Conservation (phyloP, 2,113 vertebrate genomes). For the Pteronura brasiliensis region DNA sequence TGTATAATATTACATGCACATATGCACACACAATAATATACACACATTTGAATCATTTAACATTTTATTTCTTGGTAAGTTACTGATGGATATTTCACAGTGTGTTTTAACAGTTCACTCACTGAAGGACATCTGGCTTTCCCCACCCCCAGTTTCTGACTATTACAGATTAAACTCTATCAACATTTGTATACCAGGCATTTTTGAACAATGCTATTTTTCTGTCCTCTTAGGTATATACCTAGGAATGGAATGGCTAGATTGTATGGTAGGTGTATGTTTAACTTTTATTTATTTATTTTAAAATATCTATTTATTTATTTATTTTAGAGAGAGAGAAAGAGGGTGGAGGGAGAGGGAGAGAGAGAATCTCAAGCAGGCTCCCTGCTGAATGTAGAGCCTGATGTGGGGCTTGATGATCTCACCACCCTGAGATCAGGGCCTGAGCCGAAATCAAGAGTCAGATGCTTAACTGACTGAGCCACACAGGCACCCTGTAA, state of each 20-base stretch:
- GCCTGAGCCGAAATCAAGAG: background rate
- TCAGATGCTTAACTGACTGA: background rate
- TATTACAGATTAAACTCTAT: background rate
- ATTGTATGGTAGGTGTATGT: background rate
- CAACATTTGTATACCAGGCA: background rate
- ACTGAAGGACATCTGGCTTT: background rate
- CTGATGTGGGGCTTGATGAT: background rate
- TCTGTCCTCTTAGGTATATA: background rate
- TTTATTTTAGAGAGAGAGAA: too few species aligned
- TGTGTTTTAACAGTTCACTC: background rate
- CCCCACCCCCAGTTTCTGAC: too few species aligned
- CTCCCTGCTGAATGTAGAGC: too few species aligned
- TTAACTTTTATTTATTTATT: background rate
- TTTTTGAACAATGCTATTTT: background rate
- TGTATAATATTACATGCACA: background rate
- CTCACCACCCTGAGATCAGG: background rate
- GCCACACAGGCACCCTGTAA: background rate
- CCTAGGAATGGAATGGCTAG: background rate
- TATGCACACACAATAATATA: background rate
- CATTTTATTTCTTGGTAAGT: background rate
- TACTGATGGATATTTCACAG: background rate
- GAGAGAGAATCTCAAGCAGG: too few species aligned
- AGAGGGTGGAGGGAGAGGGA: too few species aligned
- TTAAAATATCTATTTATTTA: too few species aligned
- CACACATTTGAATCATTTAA: background rate